Conservation (phyloP, 2,113 vertebrate genomes). For the Grammomys dolichurus region DNA sequence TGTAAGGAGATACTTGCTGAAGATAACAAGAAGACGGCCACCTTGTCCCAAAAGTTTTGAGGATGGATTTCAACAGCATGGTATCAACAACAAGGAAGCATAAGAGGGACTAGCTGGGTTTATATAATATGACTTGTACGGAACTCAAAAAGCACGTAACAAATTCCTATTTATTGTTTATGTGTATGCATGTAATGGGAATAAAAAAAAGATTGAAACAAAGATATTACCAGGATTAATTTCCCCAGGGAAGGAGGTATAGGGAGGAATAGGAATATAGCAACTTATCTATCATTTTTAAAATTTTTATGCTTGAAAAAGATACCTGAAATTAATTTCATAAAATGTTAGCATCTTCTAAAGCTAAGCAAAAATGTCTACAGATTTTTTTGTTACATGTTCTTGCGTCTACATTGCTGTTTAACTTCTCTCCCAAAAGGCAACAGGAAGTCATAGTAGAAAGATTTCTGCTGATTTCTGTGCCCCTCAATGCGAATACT, state of each 20-base stretch:
- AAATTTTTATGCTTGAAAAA: slow-evolving; percentile 44
- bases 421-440: neutral
- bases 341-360: neutral
- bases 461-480: neutral
- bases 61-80: neutral
- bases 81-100: neutral
- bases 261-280: neutral
- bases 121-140: neutral
- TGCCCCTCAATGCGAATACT: neutral
- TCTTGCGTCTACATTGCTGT: neutral
- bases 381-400: neutral
- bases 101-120: neutral
- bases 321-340: slow-evolving; percentile 4
- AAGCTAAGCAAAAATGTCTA: neutral
- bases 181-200: neutral
- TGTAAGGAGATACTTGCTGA: neutral
- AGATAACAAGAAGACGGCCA: neutral
- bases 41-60: neutral
- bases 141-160: neutral
- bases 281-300: neutral
- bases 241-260: neutral
- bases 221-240: neutral
- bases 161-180: neutral
- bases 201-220: neutral
- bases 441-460: neutral